Percentiles rank a stretch among this genome's conserved stretches.
Conservation (phyloP, 2,113 vertebrate species). For the rabbit (Oryctolagus cuniculus) region DNA sequence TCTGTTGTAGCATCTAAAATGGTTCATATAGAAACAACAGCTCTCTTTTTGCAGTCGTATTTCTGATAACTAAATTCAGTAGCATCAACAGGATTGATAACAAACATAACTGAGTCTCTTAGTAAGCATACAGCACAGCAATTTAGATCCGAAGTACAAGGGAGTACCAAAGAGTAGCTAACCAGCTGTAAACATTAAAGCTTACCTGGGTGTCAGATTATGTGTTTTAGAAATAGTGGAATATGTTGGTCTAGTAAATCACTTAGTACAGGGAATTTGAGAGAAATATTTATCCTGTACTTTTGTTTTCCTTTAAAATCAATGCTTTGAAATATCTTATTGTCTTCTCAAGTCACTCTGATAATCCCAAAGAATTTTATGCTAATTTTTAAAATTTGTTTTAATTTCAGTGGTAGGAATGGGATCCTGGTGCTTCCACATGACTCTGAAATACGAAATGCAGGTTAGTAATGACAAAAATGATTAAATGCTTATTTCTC, state of each 20-base stretch:
- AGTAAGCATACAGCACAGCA: background rate
- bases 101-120: background rate
- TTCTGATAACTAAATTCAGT: conserved; percentile 26
- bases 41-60: conserved; percentile 31
- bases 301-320: conserved; percentile 61
- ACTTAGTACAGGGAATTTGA: background rate
- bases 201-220: conserved; percentile 13
- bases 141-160: conserved; percentile 1
- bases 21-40: conserved; percentile 6
- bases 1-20: conserved; percentile 38
- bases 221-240: conserved; percentile 47
- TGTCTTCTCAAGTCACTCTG: conserved; percentile 57
- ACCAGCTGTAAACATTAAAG: background rate
- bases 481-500: conserved; percentile 55
- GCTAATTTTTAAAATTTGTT: conserved; percentile 78
- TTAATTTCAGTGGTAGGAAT: conserved; percentile 95
- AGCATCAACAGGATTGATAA: background rate
- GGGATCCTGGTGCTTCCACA: conserved; percentile 99
- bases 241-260: background rate
- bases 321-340: conserved; percentile 54
- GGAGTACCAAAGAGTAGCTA: conserved; percentile 29
- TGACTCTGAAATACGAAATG: conserved; percentile 99
- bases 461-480: conserved; percentile 91
- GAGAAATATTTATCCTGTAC: background rate
- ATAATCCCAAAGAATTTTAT: conserved; percentile 41